phyloP scores from a whole-genome alignment of 2,888 invertebrate species.

The Eudasyphora cyanicolor region DNA sequence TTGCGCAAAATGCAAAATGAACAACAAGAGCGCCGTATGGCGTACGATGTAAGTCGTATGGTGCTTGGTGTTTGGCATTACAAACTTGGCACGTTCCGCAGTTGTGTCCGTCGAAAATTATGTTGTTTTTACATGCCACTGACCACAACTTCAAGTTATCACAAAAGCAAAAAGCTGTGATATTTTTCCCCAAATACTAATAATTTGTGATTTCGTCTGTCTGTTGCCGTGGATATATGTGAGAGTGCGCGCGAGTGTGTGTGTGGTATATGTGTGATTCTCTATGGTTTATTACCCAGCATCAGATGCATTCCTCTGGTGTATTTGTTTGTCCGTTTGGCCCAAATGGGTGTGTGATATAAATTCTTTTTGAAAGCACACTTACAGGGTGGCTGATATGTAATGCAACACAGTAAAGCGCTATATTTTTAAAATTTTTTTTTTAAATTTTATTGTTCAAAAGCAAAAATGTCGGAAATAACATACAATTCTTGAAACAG shows the following conservation, averaged over 20 bases:
- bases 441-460: no score
- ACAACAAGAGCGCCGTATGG: slow-evolving; percentile 53
- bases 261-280: not conserved
- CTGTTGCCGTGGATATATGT: not conserved
- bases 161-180: slow-evolving; percentile 11
- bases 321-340: not conserved
- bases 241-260: not conserved
- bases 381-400: no score
- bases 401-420: no score
- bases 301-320: not conserved
- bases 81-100: slow-evolving; percentile 67
- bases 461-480: no score
- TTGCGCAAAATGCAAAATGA: slow-evolving; percentile 30
- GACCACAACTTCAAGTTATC: slow-evolving; percentile 62
- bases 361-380: slow-evolving; percentile 26
- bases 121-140: slow-evolving; percentile 67
- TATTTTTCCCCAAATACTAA: slow-evolving; percentile 13
- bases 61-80: slow-evolving; percentile 42
- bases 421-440: no score
- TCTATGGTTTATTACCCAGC: slow-evolving; percentile 9
- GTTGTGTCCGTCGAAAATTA: slow-evolving; percentile 64
- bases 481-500: no score
- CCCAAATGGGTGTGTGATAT: slow-evolving; percentile 27
- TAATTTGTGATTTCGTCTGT: not conserved
- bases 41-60: slow-evolving; percentile 43